A percentile compares a stretch with the other conserved stretches of the same genome.
Evolutionary conservation across 2,113 vertebrate genomes (phyloP).

Genomic region (Hippocampus guttulatus): DNA sequence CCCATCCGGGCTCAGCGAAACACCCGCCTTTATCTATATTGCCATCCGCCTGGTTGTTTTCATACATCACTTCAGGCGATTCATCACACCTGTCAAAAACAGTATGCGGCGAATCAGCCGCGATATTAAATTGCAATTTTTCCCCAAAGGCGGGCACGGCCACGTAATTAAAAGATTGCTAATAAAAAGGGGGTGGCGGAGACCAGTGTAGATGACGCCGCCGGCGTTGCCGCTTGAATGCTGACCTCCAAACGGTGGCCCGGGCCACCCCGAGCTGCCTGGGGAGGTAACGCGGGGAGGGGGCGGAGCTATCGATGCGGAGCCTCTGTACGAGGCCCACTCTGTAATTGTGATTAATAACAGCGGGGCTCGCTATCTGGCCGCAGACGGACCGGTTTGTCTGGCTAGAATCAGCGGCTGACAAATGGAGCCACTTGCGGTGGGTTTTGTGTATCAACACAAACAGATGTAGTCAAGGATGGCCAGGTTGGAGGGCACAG

Average conservation of each 20-base stretch:
- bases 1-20: slow-evolving; percentile 65
- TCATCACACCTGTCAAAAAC: slow-evolving; percentile 75
- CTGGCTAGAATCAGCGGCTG: slow-evolving; percentile 92
- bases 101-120: slow-evolving; percentile 73
- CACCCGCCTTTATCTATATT: slow-evolving; percentile 75
- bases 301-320: slow-evolving; percentile 78
- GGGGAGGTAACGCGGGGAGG: slow-evolving; percentile 54
- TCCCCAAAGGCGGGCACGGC: slow-evolving; percentile 57
- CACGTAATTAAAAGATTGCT: slow-evolving; percentile 75
- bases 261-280: slow-evolving; percentile 61
- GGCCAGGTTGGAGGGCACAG: slow-evolving; percentile 77
- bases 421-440: slow-evolving; percentile 94
- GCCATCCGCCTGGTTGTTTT: slow-evolving; percentile 75
- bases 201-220: slow-evolving; percentile 70
- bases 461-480: slow-evolving; percentile 97
- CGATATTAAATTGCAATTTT: slow-evolving; percentile 75
- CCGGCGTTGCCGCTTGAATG: slow-evolving; percentile 70
- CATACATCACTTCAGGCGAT: slow-evolving; percentile 77
- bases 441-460: slow-evolving; percentile 89
- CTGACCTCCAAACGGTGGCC: slow-evolving; percentile 81
- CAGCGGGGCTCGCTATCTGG: slow-evolving; percentile 86
- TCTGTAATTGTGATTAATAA: slow-evolving; percentile 99
- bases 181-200: slow-evolving; percentile 70
- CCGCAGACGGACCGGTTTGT: slow-evolving; percentile 92
- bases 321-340: slow-evolving; percentile 77